These are phyloP conservation scores for Coracopsis vasa DNA, from an alignment of 2,113 vertebrate genomes.

Conservation along the genomic window DNA sequence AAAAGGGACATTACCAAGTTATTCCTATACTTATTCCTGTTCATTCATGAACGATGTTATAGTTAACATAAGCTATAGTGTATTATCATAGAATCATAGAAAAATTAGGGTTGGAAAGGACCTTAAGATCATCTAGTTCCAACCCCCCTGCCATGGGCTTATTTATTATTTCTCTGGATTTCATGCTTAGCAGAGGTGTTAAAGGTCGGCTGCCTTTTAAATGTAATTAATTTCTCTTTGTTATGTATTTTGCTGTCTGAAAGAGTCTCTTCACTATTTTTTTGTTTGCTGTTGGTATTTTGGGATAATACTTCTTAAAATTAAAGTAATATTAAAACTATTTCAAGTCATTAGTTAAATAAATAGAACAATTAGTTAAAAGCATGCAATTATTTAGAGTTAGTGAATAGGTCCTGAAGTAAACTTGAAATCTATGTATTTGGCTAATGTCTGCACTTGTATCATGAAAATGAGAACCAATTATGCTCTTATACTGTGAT, in stretches of 20 bases:
- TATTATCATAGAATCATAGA: no score
- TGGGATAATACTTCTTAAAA: not conserved
- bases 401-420: not conserved
- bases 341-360: not conserved
- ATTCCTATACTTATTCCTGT: not conserved
- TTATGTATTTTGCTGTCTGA: not conserved
- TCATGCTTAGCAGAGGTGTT: constrained; percentile 44
- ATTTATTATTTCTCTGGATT: constrained; percentile 58
- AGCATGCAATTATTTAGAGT: not conserved
- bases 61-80: constrained; percentile 57
- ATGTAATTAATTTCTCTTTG: not conserved
- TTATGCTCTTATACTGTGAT: not conserved
- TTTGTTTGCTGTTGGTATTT: not conserved
- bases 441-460: not conserved
- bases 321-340: not conserved
- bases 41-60: constrained; percentile 52
- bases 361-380: not conserved
- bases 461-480: not conserved
- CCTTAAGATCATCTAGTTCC: no score
- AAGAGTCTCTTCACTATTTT: not conserved
- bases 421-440: not conserved
- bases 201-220: constrained; percentile 25
- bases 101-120: no score
- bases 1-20: constrained; percentile 42
- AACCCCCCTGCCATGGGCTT: no score